Evolutionary conservation across 1,140 invertebrate genomes (phyloP).

Genomic region (Kradibia gibbosae): DNA sequence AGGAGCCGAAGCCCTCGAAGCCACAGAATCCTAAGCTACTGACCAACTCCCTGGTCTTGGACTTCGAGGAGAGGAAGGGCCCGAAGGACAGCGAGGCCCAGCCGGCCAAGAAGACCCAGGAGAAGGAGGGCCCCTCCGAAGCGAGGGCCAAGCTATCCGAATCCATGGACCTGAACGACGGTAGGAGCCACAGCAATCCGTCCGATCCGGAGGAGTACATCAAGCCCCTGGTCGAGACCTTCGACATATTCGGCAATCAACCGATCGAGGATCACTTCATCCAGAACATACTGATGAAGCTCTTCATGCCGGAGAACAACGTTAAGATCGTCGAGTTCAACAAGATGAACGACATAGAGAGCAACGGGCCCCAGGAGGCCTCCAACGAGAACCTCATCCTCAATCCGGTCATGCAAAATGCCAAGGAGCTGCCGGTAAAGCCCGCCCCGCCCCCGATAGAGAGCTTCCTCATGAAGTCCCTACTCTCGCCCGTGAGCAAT

Average conservation of each 20-base stretch:
- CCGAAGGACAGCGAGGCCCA: constrained; percentile 20
- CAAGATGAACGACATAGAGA: constrained; percentile 44
- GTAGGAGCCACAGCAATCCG: constrained; percentile 33
- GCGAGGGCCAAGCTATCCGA: not conserved
- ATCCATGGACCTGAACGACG: constrained; percentile 35
- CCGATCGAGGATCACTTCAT: constrained; percentile 47
- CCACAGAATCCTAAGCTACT: constrained; percentile 33
- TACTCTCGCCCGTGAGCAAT: constrained; percentile 35
- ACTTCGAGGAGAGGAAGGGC: not conserved
- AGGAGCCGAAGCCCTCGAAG: constrained; percentile 37
- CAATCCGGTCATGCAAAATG: not conserved
- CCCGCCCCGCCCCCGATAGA: constrained; percentile 31
- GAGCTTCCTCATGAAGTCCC: constrained; percentile 33
- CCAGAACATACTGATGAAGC: constrained; percentile 41
- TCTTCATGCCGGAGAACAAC: constrained; percentile 41
- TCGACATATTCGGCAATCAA: constrained; percentile 48
- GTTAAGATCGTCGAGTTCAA: constrained; percentile 45
- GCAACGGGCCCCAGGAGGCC: not conserved
- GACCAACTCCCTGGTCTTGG: not conserved
- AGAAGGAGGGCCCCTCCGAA: not conserved
- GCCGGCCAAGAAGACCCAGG: not conserved
- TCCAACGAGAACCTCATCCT: constrained; percentile 8
- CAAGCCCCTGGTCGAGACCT: constrained; percentile 46
- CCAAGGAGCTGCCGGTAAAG: constrained; percentile 5
- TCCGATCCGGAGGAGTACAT: constrained; percentile 44